Percentiles rank a stretch among this genome's conserved stretches.
phyloP scores from a whole-genome alignment of 2,888 invertebrate genomes.

The Tetranychus piercei region DNA sequence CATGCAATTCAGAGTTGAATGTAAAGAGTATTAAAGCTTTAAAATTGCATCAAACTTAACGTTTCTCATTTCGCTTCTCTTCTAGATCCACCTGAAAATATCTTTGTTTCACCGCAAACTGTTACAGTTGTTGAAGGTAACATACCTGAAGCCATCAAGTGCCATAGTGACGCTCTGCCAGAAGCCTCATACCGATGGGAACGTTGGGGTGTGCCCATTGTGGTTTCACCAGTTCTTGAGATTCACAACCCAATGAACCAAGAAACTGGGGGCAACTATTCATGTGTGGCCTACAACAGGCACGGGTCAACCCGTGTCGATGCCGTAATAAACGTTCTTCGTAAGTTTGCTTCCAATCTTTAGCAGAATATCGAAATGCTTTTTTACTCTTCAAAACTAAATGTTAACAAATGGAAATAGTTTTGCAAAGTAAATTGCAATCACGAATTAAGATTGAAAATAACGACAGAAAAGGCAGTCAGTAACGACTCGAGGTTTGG shows the following conservation, averaged over 20 bases:
- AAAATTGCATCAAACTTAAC: background rate
- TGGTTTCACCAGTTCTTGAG: slow-evolving; percentile 38
- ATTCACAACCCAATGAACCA: slow-evolving; percentile 46
- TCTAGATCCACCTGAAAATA: slow-evolving; percentile 61
- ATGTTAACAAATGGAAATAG: too few species aligned
- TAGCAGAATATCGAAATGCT: too few species aligned
- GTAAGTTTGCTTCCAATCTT: slow-evolving; percentile 38
- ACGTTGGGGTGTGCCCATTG: slow-evolving; percentile 38
- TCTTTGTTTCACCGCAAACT: slow-evolving; percentile 44
- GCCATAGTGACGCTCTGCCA: slow-evolving; percentile 29
- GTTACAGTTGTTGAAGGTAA: slow-evolving; percentile 31
- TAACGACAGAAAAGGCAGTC: too few species aligned
- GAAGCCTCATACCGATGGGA: slow-evolving; percentile 54
- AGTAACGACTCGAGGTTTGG: too few species aligned
- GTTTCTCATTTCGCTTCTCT: slow-evolving; percentile 9
- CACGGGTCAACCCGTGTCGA: slow-evolving; percentile 54
- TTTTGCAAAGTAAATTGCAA: too few species aligned
- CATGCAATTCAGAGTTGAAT: slow-evolving; percentile 69
- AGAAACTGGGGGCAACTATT: slow-evolving; percentile 47
- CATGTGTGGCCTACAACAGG: slow-evolving; percentile 46
- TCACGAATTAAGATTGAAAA: too few species aligned
- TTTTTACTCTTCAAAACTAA: too few species aligned
- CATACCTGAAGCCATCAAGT: slow-evolving; percentile 25
- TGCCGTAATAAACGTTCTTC: slow-evolving; percentile 58
- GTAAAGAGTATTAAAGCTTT: slow-evolving; percentile 43